Evolutionary conservation across 2,888 invertebrate genomes (phyloP).

Genomic region (Drosophila falleni): DNA sequence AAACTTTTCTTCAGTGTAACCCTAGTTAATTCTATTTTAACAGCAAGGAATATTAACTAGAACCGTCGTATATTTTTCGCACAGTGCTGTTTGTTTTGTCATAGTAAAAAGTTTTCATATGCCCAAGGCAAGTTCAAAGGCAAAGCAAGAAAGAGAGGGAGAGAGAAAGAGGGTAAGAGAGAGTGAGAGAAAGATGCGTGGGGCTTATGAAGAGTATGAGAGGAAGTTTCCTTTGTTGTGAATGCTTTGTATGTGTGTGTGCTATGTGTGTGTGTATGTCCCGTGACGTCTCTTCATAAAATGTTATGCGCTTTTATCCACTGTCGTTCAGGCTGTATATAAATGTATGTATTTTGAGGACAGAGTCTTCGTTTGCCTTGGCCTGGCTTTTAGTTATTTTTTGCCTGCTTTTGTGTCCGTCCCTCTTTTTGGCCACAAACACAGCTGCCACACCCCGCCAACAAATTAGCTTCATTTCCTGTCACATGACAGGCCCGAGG

Average conservation of each 20-base stretch:
- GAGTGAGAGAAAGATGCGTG: not conserved
- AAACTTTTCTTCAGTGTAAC: too few species aligned
- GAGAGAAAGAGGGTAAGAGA: not conserved
- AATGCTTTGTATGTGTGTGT: conserved; percentile 23
- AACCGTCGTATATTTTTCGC: not conserved
- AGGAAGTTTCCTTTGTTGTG: conserved; percentile 53
- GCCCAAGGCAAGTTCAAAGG: conserved; percentile 67
- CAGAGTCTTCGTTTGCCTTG: conserved; percentile 28
- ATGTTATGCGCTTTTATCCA: conserved; percentile 60
- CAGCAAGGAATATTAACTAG: not conserved
- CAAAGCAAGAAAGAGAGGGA: conserved; percentile 25
- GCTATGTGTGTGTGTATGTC: conserved; percentile 21
- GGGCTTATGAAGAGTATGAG: not conserved
- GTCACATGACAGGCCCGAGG: conserved; percentile 69
- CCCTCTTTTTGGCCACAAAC: conserved; percentile 41
- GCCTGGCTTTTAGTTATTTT: conserved; percentile 7
- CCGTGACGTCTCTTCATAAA: conserved; percentile 58
- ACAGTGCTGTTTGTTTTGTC: conserved; percentile 41
- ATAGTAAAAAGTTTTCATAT: conserved; percentile 41
- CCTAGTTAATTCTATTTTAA: not conserved
- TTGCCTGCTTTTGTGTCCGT: conserved; percentile 1
- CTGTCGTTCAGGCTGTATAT: conserved; percentile 41
- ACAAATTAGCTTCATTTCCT: conserved; percentile 80
- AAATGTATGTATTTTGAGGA: conserved; percentile 26
- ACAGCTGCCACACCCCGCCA: conserved; percentile 67